Evolutionary conservation across 2,888 invertebrate genomes (phyloP).

Genomic region (Vannuccia rotundouncinata): DNA sequence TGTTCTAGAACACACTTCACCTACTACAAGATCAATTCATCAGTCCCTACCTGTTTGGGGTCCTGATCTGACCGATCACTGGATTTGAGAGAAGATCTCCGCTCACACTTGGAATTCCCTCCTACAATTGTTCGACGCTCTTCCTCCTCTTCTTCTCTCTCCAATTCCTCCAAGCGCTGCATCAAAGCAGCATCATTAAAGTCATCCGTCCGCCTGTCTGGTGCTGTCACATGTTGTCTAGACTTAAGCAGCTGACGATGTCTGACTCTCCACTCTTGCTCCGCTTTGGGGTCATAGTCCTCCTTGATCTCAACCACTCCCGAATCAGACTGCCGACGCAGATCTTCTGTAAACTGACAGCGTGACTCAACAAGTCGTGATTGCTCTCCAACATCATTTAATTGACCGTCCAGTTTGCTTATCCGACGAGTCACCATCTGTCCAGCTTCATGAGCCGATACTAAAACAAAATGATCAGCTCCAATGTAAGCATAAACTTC

Average conservation of each 20-base stretch:
- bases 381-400: neutral
- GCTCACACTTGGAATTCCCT: neutral
- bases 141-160: neutral
- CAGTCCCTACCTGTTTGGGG: neutral
- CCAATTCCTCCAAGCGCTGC: neutral
- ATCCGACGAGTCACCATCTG: neutral
- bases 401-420: neutral
- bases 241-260: neutral
- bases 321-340: neutral
- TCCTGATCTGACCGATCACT: neutral
- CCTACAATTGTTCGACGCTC: neutral
- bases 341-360: neutral
- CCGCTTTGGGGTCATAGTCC: neutral
- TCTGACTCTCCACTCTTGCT: neutral
- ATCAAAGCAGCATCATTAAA: neutral
- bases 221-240: no score
- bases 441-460: neutral
- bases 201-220: no score
- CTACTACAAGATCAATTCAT: neutral
- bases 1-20: no score
- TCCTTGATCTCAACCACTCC: neutral
- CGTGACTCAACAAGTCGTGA: neutral
- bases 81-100: neutral
- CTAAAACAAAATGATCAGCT: neutral
- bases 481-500: neutral